phyloP scores from a whole-genome alignment of 2,888 invertebrate genomes.

The Hirtodrosophila cameraria region DNA sequence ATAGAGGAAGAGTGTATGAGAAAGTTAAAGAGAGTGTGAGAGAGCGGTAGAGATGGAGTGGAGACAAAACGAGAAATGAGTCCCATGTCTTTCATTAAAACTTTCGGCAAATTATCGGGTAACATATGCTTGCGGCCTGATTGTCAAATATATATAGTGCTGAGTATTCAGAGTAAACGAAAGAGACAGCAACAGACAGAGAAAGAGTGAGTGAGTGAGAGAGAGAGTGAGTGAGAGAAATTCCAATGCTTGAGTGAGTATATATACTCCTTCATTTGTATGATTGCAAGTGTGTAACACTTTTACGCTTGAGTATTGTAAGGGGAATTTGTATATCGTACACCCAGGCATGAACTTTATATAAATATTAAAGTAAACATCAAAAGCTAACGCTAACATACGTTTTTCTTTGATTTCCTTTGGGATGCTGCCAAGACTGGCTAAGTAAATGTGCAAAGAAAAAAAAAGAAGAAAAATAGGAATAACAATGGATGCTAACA shows the following conservation, averaged over 20 bases:
- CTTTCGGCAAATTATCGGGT: conserved; percentile 84
- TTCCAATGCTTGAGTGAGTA: not conserved
- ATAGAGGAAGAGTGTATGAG: not conserved
- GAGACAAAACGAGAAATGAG: conserved; percentile 79
- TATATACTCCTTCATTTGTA: conserved; percentile 29
- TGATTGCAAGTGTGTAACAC: conserved; percentile 61
- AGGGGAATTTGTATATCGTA: conserved; percentile 54
- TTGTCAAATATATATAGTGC: conserved; percentile 59
- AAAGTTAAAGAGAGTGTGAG: too few species aligned
- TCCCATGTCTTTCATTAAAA: conserved; percentile 84
- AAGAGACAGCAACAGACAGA: too few species aligned
- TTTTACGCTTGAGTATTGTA: conserved; percentile 76
- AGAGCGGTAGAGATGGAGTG: conserved; percentile 36
- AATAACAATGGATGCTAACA: conserved; percentile 22
- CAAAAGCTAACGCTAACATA: conserved; percentile 50
- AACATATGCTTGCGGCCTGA: conserved; percentile 84
- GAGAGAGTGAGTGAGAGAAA: conserved; percentile 2
- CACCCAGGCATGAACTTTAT: conserved; percentile 21
- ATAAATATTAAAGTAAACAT: conserved; percentile 70
- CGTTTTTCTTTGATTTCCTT: conserved; percentile 74
- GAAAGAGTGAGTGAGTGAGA: not conserved
- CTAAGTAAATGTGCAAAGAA: conserved; percentile 31
- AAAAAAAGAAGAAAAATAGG: conserved; percentile 1
- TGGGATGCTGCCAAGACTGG: conserved; percentile 38
- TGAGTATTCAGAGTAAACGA: too few species aligned